A percentile compares a stretch with the other conserved stretches of the same genome.
Conservation (phyloP, 2,797 vertebrate species). For the Picus viridis region DNA sequence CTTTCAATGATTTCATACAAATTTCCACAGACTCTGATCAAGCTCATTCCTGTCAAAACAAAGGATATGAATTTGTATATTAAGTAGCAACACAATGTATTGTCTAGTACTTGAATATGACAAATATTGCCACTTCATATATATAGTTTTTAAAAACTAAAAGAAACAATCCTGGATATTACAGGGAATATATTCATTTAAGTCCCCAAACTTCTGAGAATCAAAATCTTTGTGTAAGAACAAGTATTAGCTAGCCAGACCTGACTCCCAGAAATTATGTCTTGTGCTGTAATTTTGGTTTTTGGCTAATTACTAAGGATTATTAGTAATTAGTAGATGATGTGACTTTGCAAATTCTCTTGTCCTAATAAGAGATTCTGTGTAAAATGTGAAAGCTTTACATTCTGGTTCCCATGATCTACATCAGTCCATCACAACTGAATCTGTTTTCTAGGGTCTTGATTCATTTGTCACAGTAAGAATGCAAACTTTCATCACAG, state of each 20-base stretch:
- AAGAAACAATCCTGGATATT: neutral
- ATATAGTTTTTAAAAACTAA: neutral
- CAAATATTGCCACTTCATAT: neutral
- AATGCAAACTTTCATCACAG: neutral
- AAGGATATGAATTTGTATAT: neutral
- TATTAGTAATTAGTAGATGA: neutral
- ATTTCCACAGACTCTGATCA: neutral
- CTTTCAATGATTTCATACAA: neutral
- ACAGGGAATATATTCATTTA: neutral
- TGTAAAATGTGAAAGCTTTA: neutral
- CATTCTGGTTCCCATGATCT: neutral
- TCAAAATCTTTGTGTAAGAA: neutral
- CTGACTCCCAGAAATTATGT: neutral
- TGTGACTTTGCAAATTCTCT: neutral
- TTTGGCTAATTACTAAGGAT: neutral
- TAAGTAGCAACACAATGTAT: neutral
- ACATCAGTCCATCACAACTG: neutral
- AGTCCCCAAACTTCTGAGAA: neutral
- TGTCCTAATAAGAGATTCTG: neutral
- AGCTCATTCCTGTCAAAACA: neutral
- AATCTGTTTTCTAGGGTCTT: neutral
- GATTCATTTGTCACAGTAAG: neutral
- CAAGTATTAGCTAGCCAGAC: neutral
- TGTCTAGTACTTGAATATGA: neutral
- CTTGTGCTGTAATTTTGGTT: neutral